A percentile compares a stretch with the other conserved stretches of the same genome.
These are phyloP conservation scores for Heliothis virescens DNA, from an alignment of 1,140 invertebrate genomes.

Conservation along the genomic window DNA sequence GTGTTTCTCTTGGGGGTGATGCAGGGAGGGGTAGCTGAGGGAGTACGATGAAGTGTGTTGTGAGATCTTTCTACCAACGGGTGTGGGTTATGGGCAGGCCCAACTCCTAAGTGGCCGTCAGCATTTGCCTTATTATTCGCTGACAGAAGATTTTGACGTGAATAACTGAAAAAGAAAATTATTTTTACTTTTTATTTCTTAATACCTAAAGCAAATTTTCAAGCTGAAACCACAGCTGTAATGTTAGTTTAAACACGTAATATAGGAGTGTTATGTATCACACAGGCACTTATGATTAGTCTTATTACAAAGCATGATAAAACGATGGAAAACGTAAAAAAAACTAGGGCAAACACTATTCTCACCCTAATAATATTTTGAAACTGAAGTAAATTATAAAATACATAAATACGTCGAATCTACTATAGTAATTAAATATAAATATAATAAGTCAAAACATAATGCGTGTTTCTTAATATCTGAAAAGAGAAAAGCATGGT, in stretches of 20 bases:
- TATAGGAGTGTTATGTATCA: constrained; percentile 21
- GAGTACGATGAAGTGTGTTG: constrained; percentile 80
- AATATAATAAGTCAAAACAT: constrained; percentile 56
- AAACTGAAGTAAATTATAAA: constrained; percentile 42
- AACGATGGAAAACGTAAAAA: constrained; percentile 13
- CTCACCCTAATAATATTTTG: constrained; percentile 55
- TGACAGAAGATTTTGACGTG: constrained; percentile 94
- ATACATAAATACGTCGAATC: constrained; percentile 22
- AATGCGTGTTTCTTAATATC: constrained; percentile 74
- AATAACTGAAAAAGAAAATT: constrained; percentile 89
- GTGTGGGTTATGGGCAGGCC: constrained; percentile 73
- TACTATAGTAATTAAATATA: constrained; percentile 41
- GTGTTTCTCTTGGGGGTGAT: constrained; percentile 79
- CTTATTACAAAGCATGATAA: constrained; percentile 39
- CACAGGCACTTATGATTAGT: constrained; percentile 35
- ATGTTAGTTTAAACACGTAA: constrained; percentile 43
- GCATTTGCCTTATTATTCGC: constrained; percentile 89
- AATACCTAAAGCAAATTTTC: background rate
- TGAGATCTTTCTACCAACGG: constrained; percentile 82
- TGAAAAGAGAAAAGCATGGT: constrained; percentile 73
- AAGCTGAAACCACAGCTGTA: background rate
- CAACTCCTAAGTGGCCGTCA: constrained; percentile 74
- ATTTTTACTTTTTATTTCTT: background rate
- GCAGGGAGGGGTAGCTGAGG: constrained; percentile 72
- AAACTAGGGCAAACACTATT: constrained; percentile 52